Percentiles rank a stretch among this genome's conserved stretches.
These are phyloP conservation scores for Menura novaehollandiae DNA, from an alignment of 2,113 vertebrate species.

Conservation along the genomic window DNA sequence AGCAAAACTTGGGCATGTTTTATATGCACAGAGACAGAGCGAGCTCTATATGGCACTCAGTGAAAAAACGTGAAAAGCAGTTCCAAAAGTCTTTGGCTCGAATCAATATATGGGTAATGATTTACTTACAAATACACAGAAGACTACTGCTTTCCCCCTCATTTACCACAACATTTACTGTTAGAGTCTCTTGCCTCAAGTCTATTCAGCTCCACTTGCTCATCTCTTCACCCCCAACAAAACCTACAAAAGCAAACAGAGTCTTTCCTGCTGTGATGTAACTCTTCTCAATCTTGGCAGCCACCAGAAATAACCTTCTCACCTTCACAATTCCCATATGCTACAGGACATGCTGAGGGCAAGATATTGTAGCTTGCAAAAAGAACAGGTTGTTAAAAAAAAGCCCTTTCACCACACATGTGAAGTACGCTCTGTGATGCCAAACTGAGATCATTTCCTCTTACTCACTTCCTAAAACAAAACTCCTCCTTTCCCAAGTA, in stretches of 20 bases:
- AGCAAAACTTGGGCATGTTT: background rate
- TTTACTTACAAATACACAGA: background rate
- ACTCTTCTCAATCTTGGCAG: background rate
- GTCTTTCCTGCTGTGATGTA: background rate
- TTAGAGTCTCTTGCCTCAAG: background rate
- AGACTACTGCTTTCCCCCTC: background rate
- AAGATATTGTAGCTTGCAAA: background rate
- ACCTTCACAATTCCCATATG: background rate
- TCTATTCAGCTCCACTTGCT: background rate
- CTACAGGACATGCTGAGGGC: background rate
- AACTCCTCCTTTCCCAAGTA: slow-evolving; percentile 30
- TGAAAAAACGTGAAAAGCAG: background rate
- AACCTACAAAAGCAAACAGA: background rate
- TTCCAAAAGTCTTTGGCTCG: background rate
- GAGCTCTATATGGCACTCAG: background rate
- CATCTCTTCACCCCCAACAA: background rate
- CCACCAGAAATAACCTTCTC: background rate
- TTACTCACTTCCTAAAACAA: slow-evolving; percentile 68
- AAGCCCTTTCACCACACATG: background rate
- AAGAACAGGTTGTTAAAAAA: background rate
- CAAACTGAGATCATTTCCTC: slow-evolving; percentile 67
- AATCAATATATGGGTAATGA: background rate
- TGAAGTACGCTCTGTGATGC: background rate
- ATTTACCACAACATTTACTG: background rate
- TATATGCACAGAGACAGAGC: rapidly evolving